Base-by-base conservation (phyloP, 2,113 vertebrate genomes). In the Apistogramma diplotaenia region DNA sequence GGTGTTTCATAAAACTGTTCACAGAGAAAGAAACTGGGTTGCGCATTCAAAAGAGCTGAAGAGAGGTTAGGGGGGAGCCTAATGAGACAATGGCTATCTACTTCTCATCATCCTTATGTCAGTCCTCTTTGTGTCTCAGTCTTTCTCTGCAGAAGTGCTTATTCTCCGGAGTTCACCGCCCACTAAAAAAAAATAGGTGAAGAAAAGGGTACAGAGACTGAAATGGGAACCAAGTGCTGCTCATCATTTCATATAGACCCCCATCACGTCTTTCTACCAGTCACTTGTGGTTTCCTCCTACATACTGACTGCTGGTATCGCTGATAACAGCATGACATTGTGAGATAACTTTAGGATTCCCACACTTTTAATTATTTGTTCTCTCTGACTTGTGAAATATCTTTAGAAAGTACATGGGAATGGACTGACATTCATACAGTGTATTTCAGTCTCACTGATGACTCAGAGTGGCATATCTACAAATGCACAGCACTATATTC, bases 311-410 rank as follows among this genome's bases (percentile, higher is more conserved):
- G 76, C 77, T 70, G 37, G 46, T 35, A 31, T 21, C 35, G 15
- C 18, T 23, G 43, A 23, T 33, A 72, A 49, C 29, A 12, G 6
- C 70, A 55, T 12, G 21, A 65, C 33, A 19, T n/a, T 3, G 23
- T 19, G 57, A 57, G 78, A 83, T 43, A 70, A 54, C 19, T 31
- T 54, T 49, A 62, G 72, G 55, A 85, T 71, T 78, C 40, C 73
- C 35, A 75, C 78, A 85, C 53, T 85, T 86, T 55, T 83, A 87
- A 82, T 88, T 80, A 82, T 51, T 81, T 71, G 3, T 81, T 62
- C 73, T 75, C 58, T 58, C 49, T 46, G 35, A 82, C 55, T 79
- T 72, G 74, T 80, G 87, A 67, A 89, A 83, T 75, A 83, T 60
- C 46, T 70, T 76, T 53, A 57, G 70, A 84, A 85, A 74, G 78